These are phyloP conservation scores for Triplophysa yarkandensis DNA, from an alignment of 2,797 vertebrate genomes.

Conservation along the genomic window DNA sequence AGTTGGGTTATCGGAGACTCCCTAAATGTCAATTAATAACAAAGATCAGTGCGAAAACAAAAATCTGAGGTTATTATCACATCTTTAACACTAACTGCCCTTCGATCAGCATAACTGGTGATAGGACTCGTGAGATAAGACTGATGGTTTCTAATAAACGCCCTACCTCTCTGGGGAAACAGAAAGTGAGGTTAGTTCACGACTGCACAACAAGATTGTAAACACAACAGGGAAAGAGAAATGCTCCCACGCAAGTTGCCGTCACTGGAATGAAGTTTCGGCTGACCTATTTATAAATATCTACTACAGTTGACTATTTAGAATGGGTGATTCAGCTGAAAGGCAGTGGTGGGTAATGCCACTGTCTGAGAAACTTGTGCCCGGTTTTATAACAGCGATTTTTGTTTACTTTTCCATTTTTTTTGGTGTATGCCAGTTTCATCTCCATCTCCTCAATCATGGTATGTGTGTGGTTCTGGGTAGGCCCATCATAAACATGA, in stretches of 20 bases:
- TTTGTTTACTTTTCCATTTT: neutral
- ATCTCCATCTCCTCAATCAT: constrained; percentile 7
- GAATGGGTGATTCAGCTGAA: neutral
- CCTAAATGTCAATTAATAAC: neutral
- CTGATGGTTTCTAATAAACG: constrained; percentile 17
- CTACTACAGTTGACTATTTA: constrained; percentile 6
- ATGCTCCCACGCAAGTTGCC: constrained; percentile 17
- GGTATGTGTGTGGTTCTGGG: constrained; percentile 16
- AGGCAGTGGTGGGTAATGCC: constrained; percentile 16
- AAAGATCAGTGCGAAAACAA: neutral
- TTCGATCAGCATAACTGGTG: neutral
- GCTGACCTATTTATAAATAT: constrained; percentile 46
- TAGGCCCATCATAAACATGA: constrained; percentile 48
- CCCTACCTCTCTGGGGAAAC: constrained; percentile 10
- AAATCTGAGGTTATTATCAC: neutral
- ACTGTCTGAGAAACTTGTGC: neutral
- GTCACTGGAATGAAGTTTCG: neutral
- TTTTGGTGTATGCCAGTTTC: neutral
- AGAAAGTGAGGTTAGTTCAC: constrained; percentile 34
- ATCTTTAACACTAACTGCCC: constrained; percentile 4
- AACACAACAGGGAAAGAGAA: constrained; percentile 22
- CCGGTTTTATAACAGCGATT: constrained; percentile 19
- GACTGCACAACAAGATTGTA: constrained; percentile 25
- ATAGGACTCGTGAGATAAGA: constrained; percentile 7
- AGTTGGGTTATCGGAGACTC: neutral